Evolutionary conservation across 23 tunicate species (phyloP), one percentile per base, ranked within the genome.

Genomic region (Trididemnum clinides): DNA sequence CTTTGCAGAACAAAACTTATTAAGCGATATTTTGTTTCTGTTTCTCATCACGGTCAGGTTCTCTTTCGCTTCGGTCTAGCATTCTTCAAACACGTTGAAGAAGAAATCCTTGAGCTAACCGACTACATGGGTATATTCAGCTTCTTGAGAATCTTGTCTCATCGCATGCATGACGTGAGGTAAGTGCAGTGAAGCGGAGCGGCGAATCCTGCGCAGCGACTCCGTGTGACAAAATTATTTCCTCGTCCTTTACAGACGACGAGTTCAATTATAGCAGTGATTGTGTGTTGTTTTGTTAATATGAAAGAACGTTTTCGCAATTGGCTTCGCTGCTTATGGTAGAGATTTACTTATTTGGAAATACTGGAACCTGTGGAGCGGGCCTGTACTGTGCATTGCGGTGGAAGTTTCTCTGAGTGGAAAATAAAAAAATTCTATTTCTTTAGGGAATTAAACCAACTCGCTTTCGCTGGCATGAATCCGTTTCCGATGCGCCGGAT

Each of bases 61-160:
- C 62, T 94, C 29, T 94, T 94, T 57, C 90, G 98, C 12, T 94
- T 59, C 57, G 98, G 88, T 2, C 85, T 94, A 54, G 98, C 98
- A 12, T 94, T 94, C 51, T 94, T 94, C 85, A 86, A 89, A 72
- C 57, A 66, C 25, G 88, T 86, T 12, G 98, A 94, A 62, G 94
- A 94, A 39, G 94, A 94, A 22, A 85, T 94, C 28, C 75, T 94
- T 18, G 85, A 77, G 66, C 63, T 89, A 29, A 82, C 57, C 6
- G 98, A 94, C 34, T 89, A 94, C 80, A 82, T 86, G 81, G 69
- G 86, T 0, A 54, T 94, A 37, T 94, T 94, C 72, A 85, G 86
- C 57, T 85, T 89, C 72, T 57, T 94, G 50, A 51, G 91, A 1
- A 75, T 34, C 34, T 85, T 94, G 90, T 78, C 86, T 34, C 88